A percentile compares a stretch with the other conserved stretches of the same genome.
Evolutionary conservation across 1,140 invertebrate genomes (phyloP).

Genomic region (Magallana ariakensis): DNA sequence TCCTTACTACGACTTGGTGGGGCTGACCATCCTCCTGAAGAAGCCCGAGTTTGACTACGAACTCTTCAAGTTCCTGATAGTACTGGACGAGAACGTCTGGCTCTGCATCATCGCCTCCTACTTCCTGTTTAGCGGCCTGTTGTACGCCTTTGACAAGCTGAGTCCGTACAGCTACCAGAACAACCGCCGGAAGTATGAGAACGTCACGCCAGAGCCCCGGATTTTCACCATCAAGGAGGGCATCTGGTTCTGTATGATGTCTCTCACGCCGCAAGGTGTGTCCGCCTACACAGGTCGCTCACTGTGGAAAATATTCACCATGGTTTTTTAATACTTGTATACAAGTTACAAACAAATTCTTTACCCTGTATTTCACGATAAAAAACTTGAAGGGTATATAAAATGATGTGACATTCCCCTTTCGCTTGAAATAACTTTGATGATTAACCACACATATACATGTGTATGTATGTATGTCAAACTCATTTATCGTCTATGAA

Average conservation of each 20-base stretch:
- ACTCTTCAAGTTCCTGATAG: constrained; percentile 97
- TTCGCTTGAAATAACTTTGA: too few relatives aligned
- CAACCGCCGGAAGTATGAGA: constrained; percentile 94
- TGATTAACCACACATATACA: too few relatives aligned
- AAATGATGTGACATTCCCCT: too few relatives aligned
- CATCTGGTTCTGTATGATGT: constrained; percentile 99
- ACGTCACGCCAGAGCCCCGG: constrained; percentile 92
- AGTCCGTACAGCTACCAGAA: constrained; percentile 91
- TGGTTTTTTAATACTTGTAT: too few relatives aligned
- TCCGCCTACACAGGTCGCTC: not conserved
- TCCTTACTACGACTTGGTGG: constrained; percentile 76
- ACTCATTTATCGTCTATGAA: too few relatives aligned
- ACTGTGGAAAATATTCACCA: too few relatives aligned
- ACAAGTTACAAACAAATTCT: too few relatives aligned
- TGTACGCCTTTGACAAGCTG: constrained; percentile 97
- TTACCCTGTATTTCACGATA: too few relatives aligned
- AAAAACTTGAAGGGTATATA: too few relatives aligned
- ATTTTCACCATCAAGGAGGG: constrained; percentile 98
- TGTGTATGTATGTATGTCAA: too few relatives aligned
- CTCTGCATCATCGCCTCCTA: constrained; percentile 95
- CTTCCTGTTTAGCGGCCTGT: constrained; percentile 87
- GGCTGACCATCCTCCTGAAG: constrained; percentile 77
- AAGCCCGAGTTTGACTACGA: constrained; percentile 85
- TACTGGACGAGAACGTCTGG: constrained; percentile 97
- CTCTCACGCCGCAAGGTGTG: constrained; percentile 91